Evolutionary conservation across 2,888 invertebrate genomes (phyloP), one percentile per base, ranked within the genome.

Genomic region (Oscheius sp.): DNA sequence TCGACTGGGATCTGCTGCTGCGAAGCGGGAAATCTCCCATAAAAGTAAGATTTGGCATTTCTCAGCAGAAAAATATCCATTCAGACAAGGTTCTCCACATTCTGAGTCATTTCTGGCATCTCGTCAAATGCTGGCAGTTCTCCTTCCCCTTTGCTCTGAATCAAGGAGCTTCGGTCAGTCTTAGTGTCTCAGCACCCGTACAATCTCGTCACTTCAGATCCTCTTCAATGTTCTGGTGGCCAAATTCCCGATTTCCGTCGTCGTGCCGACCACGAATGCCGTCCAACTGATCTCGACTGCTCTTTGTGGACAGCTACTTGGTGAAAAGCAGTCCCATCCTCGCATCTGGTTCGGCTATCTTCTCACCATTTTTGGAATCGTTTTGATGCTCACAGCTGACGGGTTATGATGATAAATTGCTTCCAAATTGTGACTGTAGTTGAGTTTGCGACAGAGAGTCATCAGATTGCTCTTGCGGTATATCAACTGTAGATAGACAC

Each of bases 251-350:
- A 76, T 82, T 13, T 80, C 79, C 7, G 70, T 79, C 21, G 79
- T 82, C 7, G 82, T 82, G 7, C 82, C 82, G 10, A 74, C 72
- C 60, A 77, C 77, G 21, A 82, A 82, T 59, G 78, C 78, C 1
- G 74, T 80, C 37, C 82, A 82, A 53, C 50, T 82, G 50, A 55
- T 79, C 11, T 58, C 79, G 21, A 78, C 80, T 10, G 42, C 75
- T 10, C n/a, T 75, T 3, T 73, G 73, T 13, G 80, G 80, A 1
- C 50, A 70, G 2, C 42, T 77, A 9, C 53, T 81, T 60, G 81
- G 81, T 21, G 81, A 81, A 60, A 55, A 55, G 21, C 55, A 42
- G 11, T 5, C 33, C 32, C 59, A 58, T 7, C 65, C 77, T 29
- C 47, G 55, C 5, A 74, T 63, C 11, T 74, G 75, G 37, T 21